Conservation (phyloP, 2,888 invertebrate genomes). For the Agonopterix heracliana region DNA sequence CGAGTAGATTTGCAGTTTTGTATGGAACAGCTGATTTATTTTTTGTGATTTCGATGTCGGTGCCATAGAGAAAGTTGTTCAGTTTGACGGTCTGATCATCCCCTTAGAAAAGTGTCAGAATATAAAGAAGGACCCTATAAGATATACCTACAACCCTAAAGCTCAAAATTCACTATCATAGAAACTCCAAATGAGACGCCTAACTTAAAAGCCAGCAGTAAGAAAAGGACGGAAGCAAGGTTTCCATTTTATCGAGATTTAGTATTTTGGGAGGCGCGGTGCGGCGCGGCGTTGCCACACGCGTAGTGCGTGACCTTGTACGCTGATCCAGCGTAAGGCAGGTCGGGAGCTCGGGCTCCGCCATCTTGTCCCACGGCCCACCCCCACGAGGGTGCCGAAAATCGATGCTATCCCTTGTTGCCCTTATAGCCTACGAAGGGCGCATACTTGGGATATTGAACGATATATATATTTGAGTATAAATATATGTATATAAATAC, state of each 20-base stretch:
- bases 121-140: too few species aligned
- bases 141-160: background rate
- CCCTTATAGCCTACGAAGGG: conserved; percentile 52
- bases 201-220: conserved; percentile 10
- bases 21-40: too few species aligned
- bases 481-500: too few species aligned
- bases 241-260: conserved; percentile 51
- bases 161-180: background rate
- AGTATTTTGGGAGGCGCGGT: conserved; percentile 57
- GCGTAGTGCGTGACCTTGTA: conserved; percentile 61
- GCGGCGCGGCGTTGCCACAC: conserved; percentile 37
- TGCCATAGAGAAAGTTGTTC: too few species aligned
- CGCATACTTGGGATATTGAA: conserved; percentile 38
- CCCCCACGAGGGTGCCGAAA: conserved; percentile 63
- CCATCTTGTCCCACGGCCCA: conserved; percentile 63
- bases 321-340: conserved; percentile 61
- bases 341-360: conserved; percentile 51
- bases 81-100: too few species aligned
- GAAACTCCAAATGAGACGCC: too few species aligned
- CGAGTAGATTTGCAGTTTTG: too few species aligned
- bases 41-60: too few species aligned
- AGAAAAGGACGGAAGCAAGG: conserved; percentile 36
- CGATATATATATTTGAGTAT: background rate
- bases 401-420: conserved; percentile 67
- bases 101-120: too few species aligned